phyloP scores from a whole-genome alignment of 2,888 invertebrate genomes.

The Apodemia zela region DNA sequence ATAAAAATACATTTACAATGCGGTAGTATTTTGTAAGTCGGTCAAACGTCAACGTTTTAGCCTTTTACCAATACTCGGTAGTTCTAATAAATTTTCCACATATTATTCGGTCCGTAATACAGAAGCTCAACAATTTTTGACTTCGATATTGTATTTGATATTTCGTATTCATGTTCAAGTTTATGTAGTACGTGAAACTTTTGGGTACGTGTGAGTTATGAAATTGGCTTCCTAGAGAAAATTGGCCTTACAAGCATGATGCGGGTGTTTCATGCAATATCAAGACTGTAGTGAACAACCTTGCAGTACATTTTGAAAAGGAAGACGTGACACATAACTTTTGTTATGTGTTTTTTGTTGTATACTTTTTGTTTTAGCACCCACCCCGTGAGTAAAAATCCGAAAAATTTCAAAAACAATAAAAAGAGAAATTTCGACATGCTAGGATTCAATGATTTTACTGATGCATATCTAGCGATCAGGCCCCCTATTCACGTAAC shows the following conservation, averaged over 20 bases:
- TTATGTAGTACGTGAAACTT: conserved; percentile 11
- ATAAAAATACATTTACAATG: no score
- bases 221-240: conserved; percentile 12
- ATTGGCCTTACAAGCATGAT: background rate
- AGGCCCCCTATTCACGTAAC: no score
- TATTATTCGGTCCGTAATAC: background rate
- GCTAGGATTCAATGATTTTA: no score
- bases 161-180: conserved; percentile 4
- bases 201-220: conserved; percentile 2
- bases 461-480: no score
- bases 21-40: no score
- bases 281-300: background rate
- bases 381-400: no score
- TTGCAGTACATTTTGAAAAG: background rate
- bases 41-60: background rate
- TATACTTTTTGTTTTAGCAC: no score
- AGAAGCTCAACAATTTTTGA: conserved; percentile 4
- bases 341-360: no score
- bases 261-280: background rate
- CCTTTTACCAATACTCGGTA: background rate
- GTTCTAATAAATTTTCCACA: conserved; percentile 1
- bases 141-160: conserved; percentile 6
- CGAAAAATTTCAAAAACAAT: no score
- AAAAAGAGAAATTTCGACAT: no score
- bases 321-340: no score